Base-by-base conservation (phyloP, 37 sponge, comb jelly and placozoan species). In the Chondrilla cf. caribensis region DNA sequence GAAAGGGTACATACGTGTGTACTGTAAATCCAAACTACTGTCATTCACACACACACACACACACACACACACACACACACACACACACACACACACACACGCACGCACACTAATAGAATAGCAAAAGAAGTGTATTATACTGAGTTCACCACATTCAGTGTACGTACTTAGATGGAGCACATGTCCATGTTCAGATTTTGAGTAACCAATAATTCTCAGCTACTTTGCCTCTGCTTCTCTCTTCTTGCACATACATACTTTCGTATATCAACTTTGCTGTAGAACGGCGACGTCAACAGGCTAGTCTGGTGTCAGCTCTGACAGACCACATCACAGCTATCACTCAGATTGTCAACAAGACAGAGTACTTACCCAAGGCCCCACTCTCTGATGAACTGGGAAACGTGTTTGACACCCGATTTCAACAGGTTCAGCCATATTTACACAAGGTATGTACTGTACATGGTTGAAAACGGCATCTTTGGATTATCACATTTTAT, bases 341-440 rank as follows among this genome's bases (percentile, higher is more conserved):
- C 0, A 64, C 79, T 41, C 71, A 87, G 38, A 58, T 87, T 4
- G 62, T 91, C 58, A 91, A 81, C 78, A 71, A 84, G 43, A 84
- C 87, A 8, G 94, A 93, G 43, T 93, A 97, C 60, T n/a, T 91
- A 5, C 97, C 97, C 28, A 82, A 89, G 44, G 89, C 87, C 29
- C 97, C 97, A 22, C 83, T 79, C 26, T 58, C 60, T 38, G 88
- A 87, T 0, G 89, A 94, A 37, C 82, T 93, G 2, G 84, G 82
- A 32, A 94, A 87, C 60, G 90, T 94, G 3, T 97, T 85, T 79
- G 89, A 93, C 58, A 86, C 85, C n/a, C 70, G 84, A 19, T 97
- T 90, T 73, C 71, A 85, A 19, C 60, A 80, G 7, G 87, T 97
- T 6, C 92, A 97, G 57, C 92, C 92, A 24, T 94, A 89, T 82